Percentiles rank a stretch among this genome's conserved stretches.
Conservation (phyloP, 2,113 vertebrate species). For the Python bivittatus region DNA sequence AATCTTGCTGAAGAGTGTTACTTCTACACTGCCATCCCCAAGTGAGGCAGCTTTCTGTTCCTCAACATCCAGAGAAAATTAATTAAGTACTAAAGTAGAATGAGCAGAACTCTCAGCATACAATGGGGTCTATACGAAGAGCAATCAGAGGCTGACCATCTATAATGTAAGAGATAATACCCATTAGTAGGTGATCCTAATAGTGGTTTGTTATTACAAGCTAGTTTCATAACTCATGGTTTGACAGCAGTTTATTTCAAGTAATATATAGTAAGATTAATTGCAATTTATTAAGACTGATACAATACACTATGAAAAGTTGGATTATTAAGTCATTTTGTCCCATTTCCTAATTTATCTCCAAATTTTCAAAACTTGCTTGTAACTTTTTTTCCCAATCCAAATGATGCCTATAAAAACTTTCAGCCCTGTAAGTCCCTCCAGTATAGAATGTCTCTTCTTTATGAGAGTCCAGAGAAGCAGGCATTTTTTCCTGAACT, state of each 20-base stretch:
- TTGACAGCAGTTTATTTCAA: neutral
- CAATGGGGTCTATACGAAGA: too few relatives aligned
- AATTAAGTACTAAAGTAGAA: neutral
- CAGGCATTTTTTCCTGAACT: neutral
- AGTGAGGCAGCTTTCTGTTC: neutral
- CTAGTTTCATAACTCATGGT: neutral
- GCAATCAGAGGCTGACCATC: neutral
- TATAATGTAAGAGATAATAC: neutral
- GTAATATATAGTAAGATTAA: neutral
- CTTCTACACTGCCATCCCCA: neutral
- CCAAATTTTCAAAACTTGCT: neutral
- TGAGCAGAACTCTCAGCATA: neutral
- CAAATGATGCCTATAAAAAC: neutral
- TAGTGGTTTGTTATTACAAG: neutral
- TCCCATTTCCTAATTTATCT: neutral
- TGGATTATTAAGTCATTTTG: neutral
- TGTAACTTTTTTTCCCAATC: neutral
- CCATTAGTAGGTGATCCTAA: neutral
- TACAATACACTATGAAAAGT: neutral
- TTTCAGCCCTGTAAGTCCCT: neutral
- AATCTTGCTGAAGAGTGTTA: neutral
- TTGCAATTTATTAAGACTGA: neutral
- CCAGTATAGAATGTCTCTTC: neutral
- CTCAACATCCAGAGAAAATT: neutral
- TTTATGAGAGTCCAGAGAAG: neutral